Base-by-base conservation (phyloP, 2,888 invertebrate species). In the Oeneis ivallda region DNA sequence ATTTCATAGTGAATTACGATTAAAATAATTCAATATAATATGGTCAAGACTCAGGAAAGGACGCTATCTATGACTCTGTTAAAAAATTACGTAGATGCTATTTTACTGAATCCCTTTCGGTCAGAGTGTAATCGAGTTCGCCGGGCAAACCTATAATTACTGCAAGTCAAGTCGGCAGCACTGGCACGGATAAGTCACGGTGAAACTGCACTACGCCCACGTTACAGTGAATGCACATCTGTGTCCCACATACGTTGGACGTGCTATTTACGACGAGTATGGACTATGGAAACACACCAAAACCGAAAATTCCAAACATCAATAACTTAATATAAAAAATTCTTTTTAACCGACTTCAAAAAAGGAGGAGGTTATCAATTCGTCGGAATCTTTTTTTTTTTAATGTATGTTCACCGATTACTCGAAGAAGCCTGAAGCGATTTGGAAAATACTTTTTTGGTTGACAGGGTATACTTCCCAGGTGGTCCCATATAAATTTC, bases 191-290 rank as follows among this genome's bases (percentile, higher is more conserved):
- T 67, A 64, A 64, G 63, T 67, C 63, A 67, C 64, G 54, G n/a
- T 41, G 52, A 56, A 59, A 63, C 63, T 60, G 58, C 54, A 45
- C 56, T 45, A 50, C 63, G 64, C 62, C 62, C 62, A 63, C 66
- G 66, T 66, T 54, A 66, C 66, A 56, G 50, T 65, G 66, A 47
- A 76, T 75, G 76, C 81, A 81, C 88, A 85, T 86, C 84, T 85
- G 88, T 79, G 86, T 71, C 84, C 86, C 79, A 86, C 81, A 84
- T 85, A 80, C 72, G 63, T 70, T 76, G 79, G 76, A 79, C 76
- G 82, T 83, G 81, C 83, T 85, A 85, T 79, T 81, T 84, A 83
- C 79, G 80, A 26, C 26, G 37, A 8, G 32, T 34, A 34, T 7
- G 37, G 7, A 37, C 7, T 26, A 26, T n/a, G 26, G 26, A 57